Evolutionary conservation across 2,888 invertebrate genomes (phyloP), one percentile per base, ranked within the genome.

Genomic region (Galerucella pusilla): DNA sequence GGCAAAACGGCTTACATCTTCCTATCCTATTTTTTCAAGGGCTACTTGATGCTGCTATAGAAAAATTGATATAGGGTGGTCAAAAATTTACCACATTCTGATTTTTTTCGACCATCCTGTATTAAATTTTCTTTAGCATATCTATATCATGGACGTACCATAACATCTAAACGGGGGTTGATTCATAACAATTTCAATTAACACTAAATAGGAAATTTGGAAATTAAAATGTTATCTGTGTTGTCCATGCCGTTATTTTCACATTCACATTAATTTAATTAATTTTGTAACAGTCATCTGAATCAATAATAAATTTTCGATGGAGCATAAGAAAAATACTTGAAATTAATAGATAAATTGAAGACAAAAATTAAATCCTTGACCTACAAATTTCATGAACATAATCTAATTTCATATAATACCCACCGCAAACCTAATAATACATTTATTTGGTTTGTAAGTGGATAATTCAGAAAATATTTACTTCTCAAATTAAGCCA

Each of bases 311-410:
- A 52, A 52, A 52, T 63, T 42, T 42, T 10, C 10, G 16, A 42
- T 35, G n/a, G n/a, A 7, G n/a, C 9, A 63, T n/a, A 10, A n/a
- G 16, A n/a, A 12, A 42, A 42, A 42, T 63, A 63, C 42, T n/a
- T 42, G 45, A 20, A 68, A 59, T 59, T 20, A n/a, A 59, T 42
- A 45, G 45, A 7, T 68, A 59, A 49, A 49, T 49, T 59, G 42
- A 45, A 59, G 16, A 45, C 42, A 42, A 11, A 59, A 45, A 20
- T 59, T 4, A 49, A 69, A 69, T 61, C 69, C 69, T 61, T 69
- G 69, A 69, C 69, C 59, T 61, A 69, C 28, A 69, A 61, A 61
- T 49, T 69, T 61, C 61, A 61, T 69, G 61, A 49, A 69, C 60
- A 61, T 35, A 59, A 54, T 68, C 68, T 68, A 68, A 59, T 68